Conservation (phyloP, 1,140 invertebrate species). For the Cyclargus thomasi region DNA sequence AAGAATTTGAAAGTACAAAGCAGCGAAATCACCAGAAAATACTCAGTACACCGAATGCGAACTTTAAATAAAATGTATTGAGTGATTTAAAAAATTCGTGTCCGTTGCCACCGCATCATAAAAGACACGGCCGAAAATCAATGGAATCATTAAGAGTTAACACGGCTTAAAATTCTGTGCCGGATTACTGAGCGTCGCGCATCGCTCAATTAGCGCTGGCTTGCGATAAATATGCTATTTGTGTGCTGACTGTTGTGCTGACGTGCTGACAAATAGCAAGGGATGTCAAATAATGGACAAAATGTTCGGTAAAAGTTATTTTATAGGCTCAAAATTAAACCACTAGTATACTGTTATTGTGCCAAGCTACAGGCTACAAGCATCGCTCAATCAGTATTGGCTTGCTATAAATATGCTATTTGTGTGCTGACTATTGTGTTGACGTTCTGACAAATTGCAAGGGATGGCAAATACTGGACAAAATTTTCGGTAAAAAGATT, state of each 20-base stretch:
- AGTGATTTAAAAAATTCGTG: neutral
- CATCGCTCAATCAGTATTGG: neutral
- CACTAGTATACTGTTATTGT: no score
- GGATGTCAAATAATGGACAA: neutral
- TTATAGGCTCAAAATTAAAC: neutral
- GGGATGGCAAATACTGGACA: neutral
- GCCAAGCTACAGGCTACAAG: neutral
- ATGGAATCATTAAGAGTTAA: neutral
- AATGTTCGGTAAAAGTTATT: neutral
- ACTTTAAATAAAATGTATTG: neutral
- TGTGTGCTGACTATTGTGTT: neutral
- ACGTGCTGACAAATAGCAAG: neutral
- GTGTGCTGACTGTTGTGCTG: neutral
- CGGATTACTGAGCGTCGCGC: neutral
- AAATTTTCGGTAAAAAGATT: neutral
- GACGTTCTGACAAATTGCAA: neutral
- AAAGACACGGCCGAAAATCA: neutral
- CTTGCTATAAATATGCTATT: neutral
- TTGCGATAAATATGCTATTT: neutral
- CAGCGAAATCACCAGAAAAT: neutral
- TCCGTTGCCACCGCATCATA: neutral
- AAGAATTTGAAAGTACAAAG: neutral
- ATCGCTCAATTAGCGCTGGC: neutral
- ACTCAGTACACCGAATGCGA: no score
- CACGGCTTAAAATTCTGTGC: neutral